Evolutionary conservation across 2,888 invertebrate genomes (phyloP).

Genomic region (Danaus chrysippus): DNA sequence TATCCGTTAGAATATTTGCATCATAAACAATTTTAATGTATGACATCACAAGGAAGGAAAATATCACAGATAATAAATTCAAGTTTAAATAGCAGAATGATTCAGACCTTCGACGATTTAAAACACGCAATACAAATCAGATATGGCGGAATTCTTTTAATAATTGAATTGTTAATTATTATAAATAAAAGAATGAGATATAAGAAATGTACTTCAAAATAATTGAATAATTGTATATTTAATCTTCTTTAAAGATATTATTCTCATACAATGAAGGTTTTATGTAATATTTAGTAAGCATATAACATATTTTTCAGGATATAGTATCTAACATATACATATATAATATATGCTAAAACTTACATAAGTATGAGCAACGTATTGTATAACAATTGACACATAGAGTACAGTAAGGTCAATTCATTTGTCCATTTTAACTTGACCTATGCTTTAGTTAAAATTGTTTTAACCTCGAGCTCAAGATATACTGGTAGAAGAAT

Average conservation of each 20-base stretch:
- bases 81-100: neutral
- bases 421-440: conserved; percentile 13
- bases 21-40: neutral
- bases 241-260: too few relatives aligned
- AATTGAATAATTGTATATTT: too few relatives aligned
- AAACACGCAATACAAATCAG: neutral
- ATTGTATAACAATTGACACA: conserved; percentile 40
- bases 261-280: too few relatives aligned
- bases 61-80: neutral
- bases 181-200: too few relatives aligned
- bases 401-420: conserved; percentile 22
- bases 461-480: conserved; percentile 7
- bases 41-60: conserved; percentile 9
- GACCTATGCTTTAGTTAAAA: conserved; percentile 6
- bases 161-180: too few relatives aligned
- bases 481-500: conserved; percentile 11
- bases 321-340: conserved; percentile 20
- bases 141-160: neutral
- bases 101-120: neutral
- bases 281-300: neutral
- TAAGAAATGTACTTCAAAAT: too few relatives aligned
- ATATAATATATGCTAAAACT: conserved; percentile 42
- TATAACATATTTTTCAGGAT: neutral
- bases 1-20: conserved; percentile 2
- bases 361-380: conserved; percentile 41